Percentiles rank a stretch among this genome's conserved stretches.
phyloP scores from a whole-genome alignment of 2,797 vertebrate species.

The Gymnopithys bicolor region DNA sequence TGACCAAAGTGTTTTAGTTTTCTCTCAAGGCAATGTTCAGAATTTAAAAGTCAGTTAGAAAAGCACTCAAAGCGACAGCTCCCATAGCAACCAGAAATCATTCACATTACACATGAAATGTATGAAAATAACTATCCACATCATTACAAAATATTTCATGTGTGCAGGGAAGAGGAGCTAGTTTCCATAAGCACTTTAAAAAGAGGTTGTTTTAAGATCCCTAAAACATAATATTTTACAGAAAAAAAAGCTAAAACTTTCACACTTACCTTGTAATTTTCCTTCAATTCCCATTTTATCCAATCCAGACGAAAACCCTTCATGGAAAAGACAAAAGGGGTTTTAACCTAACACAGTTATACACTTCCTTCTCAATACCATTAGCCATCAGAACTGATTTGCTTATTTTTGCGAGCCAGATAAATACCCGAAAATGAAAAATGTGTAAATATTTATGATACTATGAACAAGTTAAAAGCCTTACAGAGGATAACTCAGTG shows the following conservation, averaged over 20 bases:
- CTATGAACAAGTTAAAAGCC: neutral
- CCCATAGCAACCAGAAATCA: neutral
- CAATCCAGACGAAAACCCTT: slow-evolving; percentile 87
- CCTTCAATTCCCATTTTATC: slow-evolving; percentile 92
- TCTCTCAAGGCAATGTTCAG: neutral
- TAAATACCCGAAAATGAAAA: neutral
- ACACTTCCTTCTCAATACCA: neutral
- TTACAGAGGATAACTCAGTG: neutral
- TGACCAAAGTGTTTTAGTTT: neutral
- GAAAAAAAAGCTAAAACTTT: neutral
- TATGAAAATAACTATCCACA: neutral
- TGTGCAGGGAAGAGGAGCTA: neutral
- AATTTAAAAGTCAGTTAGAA: neutral
- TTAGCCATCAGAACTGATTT: neutral
- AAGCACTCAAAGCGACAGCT: neutral
- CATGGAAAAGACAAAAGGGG: neutral
- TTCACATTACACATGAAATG: neutral
- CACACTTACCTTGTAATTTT: slow-evolving; percentile 90
- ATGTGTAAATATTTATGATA: neutral
- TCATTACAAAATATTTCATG: neutral
- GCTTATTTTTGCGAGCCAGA: neutral
- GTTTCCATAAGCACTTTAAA: neutral
- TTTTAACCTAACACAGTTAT: neutral
- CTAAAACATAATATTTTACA: neutral
- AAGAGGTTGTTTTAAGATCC: neutral